Evolutionary conservation across 53 echinoderm and acorn worm species (phyloP).

Genomic region (Stichopus horrens): DNA sequence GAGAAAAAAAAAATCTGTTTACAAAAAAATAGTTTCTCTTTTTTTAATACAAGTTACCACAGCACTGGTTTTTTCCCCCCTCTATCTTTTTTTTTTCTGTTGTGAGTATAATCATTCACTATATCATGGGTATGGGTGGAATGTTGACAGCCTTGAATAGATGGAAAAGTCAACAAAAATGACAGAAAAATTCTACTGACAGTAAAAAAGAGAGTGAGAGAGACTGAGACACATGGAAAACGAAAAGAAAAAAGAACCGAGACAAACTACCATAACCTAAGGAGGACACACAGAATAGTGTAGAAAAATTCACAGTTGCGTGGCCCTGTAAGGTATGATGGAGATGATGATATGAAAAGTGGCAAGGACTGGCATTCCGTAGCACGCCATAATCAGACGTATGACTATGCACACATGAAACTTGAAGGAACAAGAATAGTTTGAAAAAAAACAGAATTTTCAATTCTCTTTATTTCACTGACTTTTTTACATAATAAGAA

Average conservation of each 20-base stretch:
- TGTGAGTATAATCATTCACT: neutral
- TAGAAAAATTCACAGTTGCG: too few relatives aligned
- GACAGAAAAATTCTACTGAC: too few relatives aligned
- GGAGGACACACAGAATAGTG: too few relatives aligned
- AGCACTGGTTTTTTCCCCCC: constrained; percentile 17
- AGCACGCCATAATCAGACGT: neutral
- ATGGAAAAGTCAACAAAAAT: neutral
- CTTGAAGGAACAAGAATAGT: neutral
- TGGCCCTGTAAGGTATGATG: too few relatives aligned
- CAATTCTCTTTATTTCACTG: constrained; percentile 36
- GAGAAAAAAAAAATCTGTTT: constrained; percentile 26
- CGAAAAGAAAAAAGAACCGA: too few relatives aligned
- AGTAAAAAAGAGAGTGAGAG: too few relatives aligned
- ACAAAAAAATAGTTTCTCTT: constrained; percentile 49
- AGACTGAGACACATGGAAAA: too few relatives aligned
- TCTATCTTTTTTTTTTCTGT: too few relatives aligned
- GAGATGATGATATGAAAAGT: neutral
- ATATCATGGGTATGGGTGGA: constrained; percentile 8
- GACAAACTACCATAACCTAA: too few relatives aligned
- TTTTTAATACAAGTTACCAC: constrained; percentile 42
- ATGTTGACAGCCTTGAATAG: constrained; percentile 10
- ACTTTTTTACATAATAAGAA: constrained; percentile 35
- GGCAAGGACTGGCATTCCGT: constrained; percentile 39
- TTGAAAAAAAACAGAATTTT: constrained; percentile 23
- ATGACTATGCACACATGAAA: neutral